phyloP scores from a whole-genome alignment of 2,797 vertebrate species.

The Amazona ochrocephala region DNA sequence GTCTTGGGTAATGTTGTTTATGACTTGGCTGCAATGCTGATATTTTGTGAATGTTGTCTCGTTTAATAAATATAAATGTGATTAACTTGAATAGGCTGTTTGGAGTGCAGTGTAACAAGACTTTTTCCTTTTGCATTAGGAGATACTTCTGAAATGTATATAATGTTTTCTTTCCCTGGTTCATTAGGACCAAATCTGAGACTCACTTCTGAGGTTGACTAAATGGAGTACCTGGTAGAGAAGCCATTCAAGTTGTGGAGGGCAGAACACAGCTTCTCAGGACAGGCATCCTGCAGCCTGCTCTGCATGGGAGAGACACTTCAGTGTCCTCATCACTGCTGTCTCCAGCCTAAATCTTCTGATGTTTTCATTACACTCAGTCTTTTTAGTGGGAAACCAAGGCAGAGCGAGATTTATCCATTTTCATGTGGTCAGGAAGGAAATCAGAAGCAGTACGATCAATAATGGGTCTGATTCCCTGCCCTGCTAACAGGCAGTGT shows the following conservation, averaged over 20 bases:
- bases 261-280: neutral
- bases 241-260: neutral
- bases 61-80: conserved; percentile 47
- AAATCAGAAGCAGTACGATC: neutral
- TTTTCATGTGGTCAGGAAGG: neutral
- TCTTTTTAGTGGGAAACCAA: neutral
- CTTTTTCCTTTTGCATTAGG: neutral
- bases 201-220: neutral
- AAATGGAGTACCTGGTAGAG: neutral
- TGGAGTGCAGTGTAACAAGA: conserved; percentile 37
- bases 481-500: neutral
- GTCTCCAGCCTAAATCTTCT: neutral
- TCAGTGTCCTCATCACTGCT: accelerated
- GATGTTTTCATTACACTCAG: neutral
- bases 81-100: conserved; percentile 13
- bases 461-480: neutral
- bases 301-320: neutral
- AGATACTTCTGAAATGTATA: neutral
- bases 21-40: conserved; percentile 10
- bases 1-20: conserved; percentile 9
- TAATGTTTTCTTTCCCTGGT: neutral
- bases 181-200: neutral
- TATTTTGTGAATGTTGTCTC: conserved; percentile 20
- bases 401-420: neutral
- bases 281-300: neutral